Base-by-base conservation (phyloP, 2,113 vertebrate species). In the Apaloderma vittatum region DNA sequence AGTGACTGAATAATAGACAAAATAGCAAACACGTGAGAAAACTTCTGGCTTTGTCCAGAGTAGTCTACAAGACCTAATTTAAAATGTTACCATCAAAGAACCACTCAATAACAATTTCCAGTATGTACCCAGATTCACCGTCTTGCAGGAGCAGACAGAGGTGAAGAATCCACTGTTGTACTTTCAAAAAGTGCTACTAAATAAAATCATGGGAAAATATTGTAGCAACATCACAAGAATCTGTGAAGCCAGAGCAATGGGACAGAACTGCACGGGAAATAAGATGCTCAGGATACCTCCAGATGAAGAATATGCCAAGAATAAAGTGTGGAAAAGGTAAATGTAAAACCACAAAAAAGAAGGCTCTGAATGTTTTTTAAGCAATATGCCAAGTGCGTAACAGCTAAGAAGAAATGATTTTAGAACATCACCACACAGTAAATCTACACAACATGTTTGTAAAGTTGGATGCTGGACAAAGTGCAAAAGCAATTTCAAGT, bases 291-390 rank as follows among this genome's bases (percentile, higher is more conserved):
- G 51, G 32, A 14, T 67, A 34, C 73, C 45, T 65, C 40, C 19
- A 73, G 22, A 51, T 57, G 49, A 94, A 72, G 13, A 67, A 76
- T 40, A 86, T 1, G 10, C 51, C 34, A 80, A 86, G 27, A 83
- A 91, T 30, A 58, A 92, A 83, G 32, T 59, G 52, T 84, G 45
- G 62, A 72, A 83, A 76, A 72, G 10, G 27, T 51, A 77, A 84
- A 65, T 12, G 27, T 36, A 59, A 55, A 80, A 87, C 55, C 22
- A 63, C n/a, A 79, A 45, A 40, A 58, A 93, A 58, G 57, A 54
- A 23, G 23, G n/a, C 37, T 66, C 36, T 74, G 51, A 70, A 19
- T 49, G 8, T 16, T 63, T 78, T 83, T 46, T 67, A 34, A 93
- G 23, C 21, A 36, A 17, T 22, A 54, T 23, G 32, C 27, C 51